These are phyloP conservation scores for Molanna angustata DNA, from an alignment of 2,888 invertebrate genomes.

Conservation along the genomic window DNA sequence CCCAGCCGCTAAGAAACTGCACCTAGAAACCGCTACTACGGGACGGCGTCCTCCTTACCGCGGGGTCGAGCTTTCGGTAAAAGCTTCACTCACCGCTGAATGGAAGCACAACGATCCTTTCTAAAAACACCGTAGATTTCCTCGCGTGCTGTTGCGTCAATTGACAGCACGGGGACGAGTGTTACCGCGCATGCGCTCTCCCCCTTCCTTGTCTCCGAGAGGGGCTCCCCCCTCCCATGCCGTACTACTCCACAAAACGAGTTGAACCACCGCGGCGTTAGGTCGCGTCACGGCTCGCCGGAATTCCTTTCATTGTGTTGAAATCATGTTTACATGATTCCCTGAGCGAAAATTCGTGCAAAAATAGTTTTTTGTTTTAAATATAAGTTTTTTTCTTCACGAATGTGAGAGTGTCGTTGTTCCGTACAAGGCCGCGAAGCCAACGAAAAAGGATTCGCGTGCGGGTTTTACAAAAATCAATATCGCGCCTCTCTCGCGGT, in stretches of 20 bases:
- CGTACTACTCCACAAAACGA: conserved; percentile 15
- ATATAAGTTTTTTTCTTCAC: neutral
- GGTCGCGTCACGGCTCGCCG: conserved; percentile 8
- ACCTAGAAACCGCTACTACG: no score
- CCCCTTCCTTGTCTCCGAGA: conserved; percentile 7
- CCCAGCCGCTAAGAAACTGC: no score
- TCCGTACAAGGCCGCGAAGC: conserved; percentile 3
- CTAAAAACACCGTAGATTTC: neutral
- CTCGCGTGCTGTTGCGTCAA: neutral
- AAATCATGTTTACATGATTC: conserved; percentile 20
- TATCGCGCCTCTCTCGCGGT: conserved; percentile 28
- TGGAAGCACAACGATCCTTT: neutral
- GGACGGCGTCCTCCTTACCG: neutral
- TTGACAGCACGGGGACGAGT: no score
- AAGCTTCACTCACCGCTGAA: conserved; percentile 1
- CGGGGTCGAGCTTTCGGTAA: neutral
- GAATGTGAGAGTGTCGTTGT: conserved; percentile 5
- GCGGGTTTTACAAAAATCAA: conserved; percentile 28
- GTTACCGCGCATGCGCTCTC: conserved; percentile 9
- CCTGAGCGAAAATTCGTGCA: neutral
- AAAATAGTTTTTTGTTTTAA: neutral
- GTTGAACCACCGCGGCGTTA: conserved; percentile 39
- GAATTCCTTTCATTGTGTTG: conserved; percentile 16
- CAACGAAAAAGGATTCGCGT: conserved; percentile 18
- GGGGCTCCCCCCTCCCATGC: conserved; percentile 11